Evolutionary conservation across 2,113 vertebrate genomes (phyloP).

Genomic region (Microcebus ravelobensis): DNA sequence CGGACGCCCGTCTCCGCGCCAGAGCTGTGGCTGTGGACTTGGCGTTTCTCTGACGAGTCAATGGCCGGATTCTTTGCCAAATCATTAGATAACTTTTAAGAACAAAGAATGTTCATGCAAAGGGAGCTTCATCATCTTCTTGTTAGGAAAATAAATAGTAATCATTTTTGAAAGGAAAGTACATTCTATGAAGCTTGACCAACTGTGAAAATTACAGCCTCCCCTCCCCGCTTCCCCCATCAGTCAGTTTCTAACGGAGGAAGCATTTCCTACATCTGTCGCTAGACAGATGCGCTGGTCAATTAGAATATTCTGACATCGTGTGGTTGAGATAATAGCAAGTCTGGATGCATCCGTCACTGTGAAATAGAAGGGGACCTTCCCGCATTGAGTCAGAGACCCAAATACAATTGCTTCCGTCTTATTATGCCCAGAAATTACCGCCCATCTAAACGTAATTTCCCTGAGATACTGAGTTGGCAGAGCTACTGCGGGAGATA

Average conservation of each 20-base stretch:
- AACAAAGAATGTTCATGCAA: not conserved
- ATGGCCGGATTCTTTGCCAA: not conserved
- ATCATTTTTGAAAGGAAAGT: slow-evolving; percentile 30
- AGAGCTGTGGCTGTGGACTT: not conserved
- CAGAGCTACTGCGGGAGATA: not conserved
- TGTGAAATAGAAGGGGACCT: not conserved
- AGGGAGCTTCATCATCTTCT: not conserved
- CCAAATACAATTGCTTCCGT: not conserved
- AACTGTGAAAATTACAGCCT: not conserved
- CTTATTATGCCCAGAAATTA: slow-evolving; percentile 13
- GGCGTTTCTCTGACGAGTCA: not conserved
- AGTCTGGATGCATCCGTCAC: not conserved
- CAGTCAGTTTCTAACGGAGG: not conserved
- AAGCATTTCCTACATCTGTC: not conserved
- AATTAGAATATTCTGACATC: not conserved
- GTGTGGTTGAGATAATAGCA: not conserved
- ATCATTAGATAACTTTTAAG: slow-evolving; percentile 17
- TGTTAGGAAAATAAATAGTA: slow-evolving; percentile 21
- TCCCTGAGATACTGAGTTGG: not conserved
- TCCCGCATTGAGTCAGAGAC: not conserved
- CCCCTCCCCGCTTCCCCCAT: not conserved
- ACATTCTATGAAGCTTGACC: not conserved
- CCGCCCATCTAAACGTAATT: not conserved
- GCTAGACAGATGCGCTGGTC: not conserved
- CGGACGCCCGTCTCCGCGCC: rapidly evolving